Percentiles rank a stretch among this genome's conserved stretches.
Evolutionary conservation across 2,113 vertebrate genomes (phyloP).

Genomic region (Odontesthes bonariensis): DNA sequence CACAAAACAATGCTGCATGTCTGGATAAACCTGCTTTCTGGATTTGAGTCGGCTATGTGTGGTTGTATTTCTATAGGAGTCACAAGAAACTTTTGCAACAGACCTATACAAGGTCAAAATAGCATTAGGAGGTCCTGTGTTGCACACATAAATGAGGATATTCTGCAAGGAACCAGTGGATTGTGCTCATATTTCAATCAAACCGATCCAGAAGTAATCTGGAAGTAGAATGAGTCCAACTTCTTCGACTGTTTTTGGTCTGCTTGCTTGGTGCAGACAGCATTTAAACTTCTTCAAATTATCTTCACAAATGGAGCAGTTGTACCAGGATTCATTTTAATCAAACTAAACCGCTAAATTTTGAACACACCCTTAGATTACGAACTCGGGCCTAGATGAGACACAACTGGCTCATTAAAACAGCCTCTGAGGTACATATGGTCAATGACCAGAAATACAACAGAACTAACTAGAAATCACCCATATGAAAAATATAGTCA

Average conservation of each 20-base stretch:
- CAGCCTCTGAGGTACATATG: not conserved
- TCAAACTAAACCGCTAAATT: not conserved
- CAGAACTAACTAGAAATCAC: fast-evolving
- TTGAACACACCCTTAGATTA: not conserved
- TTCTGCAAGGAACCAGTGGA: no score
- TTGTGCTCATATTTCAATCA: no score
- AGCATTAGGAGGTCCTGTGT: not conserved
- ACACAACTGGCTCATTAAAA: not conserved
- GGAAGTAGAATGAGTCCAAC: not conserved
- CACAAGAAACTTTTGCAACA: no score
- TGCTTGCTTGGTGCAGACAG: not conserved
- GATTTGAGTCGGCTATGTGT: no score
- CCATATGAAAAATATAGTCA: not conserved
- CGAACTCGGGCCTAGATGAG: not conserved
- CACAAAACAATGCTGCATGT: not conserved
- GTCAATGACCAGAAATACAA: not conserved
- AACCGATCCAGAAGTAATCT: no score
- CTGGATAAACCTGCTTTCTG: no score
- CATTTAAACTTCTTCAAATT: not conserved
- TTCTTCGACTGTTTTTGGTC: not conserved
- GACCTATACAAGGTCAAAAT: no score
- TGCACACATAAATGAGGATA: no score
- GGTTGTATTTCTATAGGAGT: no score
- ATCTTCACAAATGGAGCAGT: not conserved
- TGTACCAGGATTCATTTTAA: not conserved